Conservation (phyloP, 2,113 vertebrate species). For the Shinisaurus crocodilurus region DNA sequence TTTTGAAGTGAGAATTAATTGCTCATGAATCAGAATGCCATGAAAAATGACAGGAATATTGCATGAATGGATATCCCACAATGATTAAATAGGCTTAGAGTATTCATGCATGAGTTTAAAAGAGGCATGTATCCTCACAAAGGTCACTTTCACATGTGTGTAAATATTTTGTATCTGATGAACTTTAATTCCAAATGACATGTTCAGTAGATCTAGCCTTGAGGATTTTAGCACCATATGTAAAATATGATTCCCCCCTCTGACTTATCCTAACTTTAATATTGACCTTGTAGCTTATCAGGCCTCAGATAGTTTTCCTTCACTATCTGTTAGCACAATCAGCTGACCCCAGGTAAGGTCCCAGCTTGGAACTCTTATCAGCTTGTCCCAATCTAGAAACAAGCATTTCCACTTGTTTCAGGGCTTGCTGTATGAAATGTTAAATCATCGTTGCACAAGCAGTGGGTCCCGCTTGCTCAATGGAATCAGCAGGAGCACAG, state of each 20-base stretch:
- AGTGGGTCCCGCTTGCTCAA: too few species aligned
- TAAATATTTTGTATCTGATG: not conserved
- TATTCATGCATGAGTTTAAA: slow-evolving; percentile 21
- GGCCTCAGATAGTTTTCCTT: not conserved
- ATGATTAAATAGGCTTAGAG: slow-evolving; percentile 31
- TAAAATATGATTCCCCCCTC: not conserved
- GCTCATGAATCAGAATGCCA: slow-evolving; percentile 31
- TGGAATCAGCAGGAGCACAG: too few species aligned
- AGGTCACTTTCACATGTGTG: not conserved
- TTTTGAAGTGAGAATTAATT: slow-evolving; percentile 23
- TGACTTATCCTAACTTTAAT: not conserved
- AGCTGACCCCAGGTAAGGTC: not conserved
- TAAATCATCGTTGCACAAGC: too few species aligned
- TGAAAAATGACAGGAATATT: slow-evolving; percentile 13
- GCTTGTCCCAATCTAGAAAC: too few species aligned
- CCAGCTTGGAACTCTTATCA: too few species aligned
- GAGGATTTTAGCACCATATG: not conserved
- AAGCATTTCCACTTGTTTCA: too few species aligned
- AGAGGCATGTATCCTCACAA: not conserved
- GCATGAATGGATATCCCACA: not conserved
- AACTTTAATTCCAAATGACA: not conserved
- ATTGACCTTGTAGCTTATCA: not conserved
- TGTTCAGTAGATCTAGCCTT: not conserved
- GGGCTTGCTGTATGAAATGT: too few species aligned
- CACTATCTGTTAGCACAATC: not conserved